Conservation (phyloP, 2,888 invertebrate species). For the Sipha maydis region DNA sequence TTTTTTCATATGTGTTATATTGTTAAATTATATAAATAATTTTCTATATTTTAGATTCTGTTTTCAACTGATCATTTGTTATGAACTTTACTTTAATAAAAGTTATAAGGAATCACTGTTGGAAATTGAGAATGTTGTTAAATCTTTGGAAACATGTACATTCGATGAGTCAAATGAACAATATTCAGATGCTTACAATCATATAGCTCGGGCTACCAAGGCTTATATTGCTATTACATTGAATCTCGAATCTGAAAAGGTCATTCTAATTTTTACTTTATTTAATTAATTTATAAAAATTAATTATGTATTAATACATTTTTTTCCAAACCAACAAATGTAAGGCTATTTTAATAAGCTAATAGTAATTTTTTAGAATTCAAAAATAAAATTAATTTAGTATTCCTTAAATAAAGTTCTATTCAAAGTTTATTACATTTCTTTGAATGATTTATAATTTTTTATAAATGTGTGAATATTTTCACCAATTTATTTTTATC, state of each 20-base stretch:
- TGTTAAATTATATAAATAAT: too few species aligned
- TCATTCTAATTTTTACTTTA: neutral
- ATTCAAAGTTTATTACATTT: too few species aligned
- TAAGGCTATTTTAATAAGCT: too few species aligned
- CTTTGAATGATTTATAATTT: too few species aligned
- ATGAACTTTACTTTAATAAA: conserved; percentile 9
- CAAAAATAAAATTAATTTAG: too few species aligned
- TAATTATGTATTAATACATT: neutral
- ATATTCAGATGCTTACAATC: neutral
- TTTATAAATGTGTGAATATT: too few species aligned
- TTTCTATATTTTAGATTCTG: conserved; percentile 38
- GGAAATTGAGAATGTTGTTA: conserved; percentile 27
- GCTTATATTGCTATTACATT: conserved; percentile 38
- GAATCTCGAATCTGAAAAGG: conserved; percentile 13
- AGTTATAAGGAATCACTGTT: conserved; percentile 13
- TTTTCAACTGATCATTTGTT: conserved; percentile 16
- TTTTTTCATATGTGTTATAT: too few species aligned
- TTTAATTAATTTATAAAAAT: neutral
- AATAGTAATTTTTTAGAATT: too few species aligned
- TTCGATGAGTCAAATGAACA: neutral
- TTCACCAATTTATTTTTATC: too few species aligned
- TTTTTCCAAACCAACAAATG: neutral
- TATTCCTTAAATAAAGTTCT: too few species aligned
- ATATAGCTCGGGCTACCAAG: conserved; percentile 33
- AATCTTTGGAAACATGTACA: conserved; percentile 14